A percentile compares a stretch with the other conserved stretches of the same genome.
phyloP scores from a whole-genome alignment of 2,888 invertebrate genomes.

The Clitarchus hookeri region DNA sequence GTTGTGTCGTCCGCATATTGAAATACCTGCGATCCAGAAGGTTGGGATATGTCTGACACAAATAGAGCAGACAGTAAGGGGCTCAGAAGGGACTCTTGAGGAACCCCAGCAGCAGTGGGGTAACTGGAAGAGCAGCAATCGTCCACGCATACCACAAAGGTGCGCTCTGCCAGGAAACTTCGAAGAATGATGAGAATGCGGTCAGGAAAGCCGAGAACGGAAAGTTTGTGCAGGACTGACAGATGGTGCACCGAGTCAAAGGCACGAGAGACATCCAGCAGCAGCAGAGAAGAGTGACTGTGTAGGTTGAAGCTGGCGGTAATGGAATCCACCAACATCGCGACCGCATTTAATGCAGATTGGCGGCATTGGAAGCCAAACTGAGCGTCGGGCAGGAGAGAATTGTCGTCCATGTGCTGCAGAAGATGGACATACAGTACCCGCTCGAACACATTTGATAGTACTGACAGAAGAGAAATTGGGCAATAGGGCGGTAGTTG shows the following conservation, averaged over 20 bases:
- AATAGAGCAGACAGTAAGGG: background rate
- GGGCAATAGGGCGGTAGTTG: no score
- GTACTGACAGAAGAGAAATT: no score
- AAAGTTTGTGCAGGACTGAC: background rate
- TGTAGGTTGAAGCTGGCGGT: background rate
- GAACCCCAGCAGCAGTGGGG: background rate
- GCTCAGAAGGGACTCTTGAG: background rate
- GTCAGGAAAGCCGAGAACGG: background rate
- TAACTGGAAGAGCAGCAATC: background rate
- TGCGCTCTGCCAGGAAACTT: background rate
- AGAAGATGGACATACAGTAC: no score
- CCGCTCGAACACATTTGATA: no score
- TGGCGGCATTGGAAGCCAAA: background rate
- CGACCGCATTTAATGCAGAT: background rate
- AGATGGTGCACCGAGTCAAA: background rate
- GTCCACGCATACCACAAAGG: background rate
- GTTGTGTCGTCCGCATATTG: background rate
- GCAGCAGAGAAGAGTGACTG: background rate
- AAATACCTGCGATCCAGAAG: background rate
- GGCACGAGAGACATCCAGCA: background rate
- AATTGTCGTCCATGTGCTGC: background rate
- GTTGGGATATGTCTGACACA: background rate
- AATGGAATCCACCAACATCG: background rate
- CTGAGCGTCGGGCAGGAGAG: background rate
- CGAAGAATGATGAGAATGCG: background rate